Evolutionary conservation across 1,140 invertebrate species (phyloP).

Genomic region (Cardiocondyla obscurior): DNA sequence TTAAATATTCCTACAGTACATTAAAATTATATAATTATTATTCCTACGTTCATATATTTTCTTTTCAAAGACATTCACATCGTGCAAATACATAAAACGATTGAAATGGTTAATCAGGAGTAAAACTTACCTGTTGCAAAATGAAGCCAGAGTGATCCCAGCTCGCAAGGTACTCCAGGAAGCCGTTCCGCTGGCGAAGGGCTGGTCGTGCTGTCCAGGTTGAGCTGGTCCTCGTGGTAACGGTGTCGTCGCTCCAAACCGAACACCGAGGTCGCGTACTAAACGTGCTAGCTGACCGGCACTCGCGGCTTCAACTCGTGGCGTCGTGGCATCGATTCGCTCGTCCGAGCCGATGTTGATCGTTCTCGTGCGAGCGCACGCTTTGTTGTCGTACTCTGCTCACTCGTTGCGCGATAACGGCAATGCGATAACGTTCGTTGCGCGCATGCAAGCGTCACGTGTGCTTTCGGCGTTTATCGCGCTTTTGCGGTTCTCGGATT

Average conservation of each 20-base stretch:
- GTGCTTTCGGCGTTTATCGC: not conserved
- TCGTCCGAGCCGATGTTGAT: not conserved
- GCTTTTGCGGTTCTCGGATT: not conserved
- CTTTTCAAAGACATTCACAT: no score
- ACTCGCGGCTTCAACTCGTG: constrained; percentile 6
- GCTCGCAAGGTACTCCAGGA: not conserved
- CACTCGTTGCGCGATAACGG: constrained; percentile 42
- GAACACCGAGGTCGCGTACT: constrained; percentile 25
- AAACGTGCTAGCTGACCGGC: not conserved
- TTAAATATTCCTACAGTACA: no score
- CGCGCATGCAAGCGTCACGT: constrained; percentile 3
- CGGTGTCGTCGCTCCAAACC: constrained; percentile 2
- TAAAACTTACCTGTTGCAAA: constrained; percentile 42
- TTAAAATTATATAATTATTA: no score
- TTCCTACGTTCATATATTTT: no score
- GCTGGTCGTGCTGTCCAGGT: no score
- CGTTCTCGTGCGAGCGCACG: no score
- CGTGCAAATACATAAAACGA: no score
- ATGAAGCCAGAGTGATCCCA: not conserved
- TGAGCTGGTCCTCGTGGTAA: not conserved
- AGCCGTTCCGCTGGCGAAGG: not conserved
- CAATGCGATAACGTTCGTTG: constrained; percentile 25
- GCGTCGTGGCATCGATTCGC: constrained; percentile 35
- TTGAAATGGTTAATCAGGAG: no score
- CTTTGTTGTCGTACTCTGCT: not conserved